A percentile compares a stretch with the other conserved stretches of the same genome.
phyloP scores from a whole-genome alignment of 1,140 invertebrate genomes.

The Drosophila oshimai region DNA sequence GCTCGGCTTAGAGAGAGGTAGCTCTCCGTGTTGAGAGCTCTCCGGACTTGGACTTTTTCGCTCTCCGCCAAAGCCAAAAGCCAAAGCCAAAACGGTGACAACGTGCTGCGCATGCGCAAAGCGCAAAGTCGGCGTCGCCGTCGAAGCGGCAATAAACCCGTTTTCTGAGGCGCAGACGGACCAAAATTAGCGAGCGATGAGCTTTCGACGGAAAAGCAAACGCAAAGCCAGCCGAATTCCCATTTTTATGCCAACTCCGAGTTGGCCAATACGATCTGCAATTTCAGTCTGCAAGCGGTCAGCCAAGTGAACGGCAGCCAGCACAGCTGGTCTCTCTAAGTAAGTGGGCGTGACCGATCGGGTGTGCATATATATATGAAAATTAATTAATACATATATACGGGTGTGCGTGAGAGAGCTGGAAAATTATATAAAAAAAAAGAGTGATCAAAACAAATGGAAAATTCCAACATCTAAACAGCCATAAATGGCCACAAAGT shows the following conservation, averaged over 20 bases:
- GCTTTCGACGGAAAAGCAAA: constrained; percentile 40
- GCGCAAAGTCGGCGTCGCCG: constrained; percentile 21
- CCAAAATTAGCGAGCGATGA: constrained; percentile 68
- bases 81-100: too few relatives aligned
- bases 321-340: constrained; percentile 60
- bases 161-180: constrained; percentile 49
- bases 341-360: constrained; percentile 70
- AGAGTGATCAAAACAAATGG: constrained; percentile 14
- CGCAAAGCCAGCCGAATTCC: constrained; percentile 40
- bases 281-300: constrained; percentile 82
- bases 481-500: neutral
- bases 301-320: constrained; percentile 79
- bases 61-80: neutral
- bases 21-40: neutral
- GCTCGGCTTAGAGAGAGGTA: constrained; percentile 5
- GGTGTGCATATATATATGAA: constrained; percentile 28
- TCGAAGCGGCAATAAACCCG: constrained; percentile 69
- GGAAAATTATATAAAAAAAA: constrained; percentile 62
- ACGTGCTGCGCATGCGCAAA: constrained; percentile 63
- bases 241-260: constrained; percentile 66
- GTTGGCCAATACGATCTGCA: constrained; percentile 80
- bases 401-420: constrained; percentile 25
- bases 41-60: constrained; percentile 1
- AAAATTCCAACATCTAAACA: neutral
- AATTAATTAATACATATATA: neutral